These are phyloP conservation scores for Acrocera orbiculus DNA, from an alignment of 2,888 invertebrate genomes.

Conservation along the genomic window DNA sequence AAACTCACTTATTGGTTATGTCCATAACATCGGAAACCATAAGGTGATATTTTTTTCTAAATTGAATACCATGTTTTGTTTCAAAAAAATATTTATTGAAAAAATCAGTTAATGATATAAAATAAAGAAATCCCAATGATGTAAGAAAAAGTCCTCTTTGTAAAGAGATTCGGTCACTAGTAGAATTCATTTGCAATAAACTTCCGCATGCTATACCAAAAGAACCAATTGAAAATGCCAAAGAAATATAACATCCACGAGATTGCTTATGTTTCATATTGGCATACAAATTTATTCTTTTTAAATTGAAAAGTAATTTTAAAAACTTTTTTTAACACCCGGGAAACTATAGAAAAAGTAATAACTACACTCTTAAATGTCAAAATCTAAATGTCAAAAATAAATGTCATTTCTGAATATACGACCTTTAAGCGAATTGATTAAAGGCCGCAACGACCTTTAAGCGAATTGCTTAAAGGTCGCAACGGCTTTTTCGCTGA, in stretches of 20 bases:
- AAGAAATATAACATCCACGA: slow-evolving; percentile 25
- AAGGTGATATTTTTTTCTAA: slow-evolving; percentile 45
- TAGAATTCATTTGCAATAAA: slow-evolving; percentile 26
- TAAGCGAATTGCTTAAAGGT: no score
- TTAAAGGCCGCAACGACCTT: no score
- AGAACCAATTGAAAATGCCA: slow-evolving; percentile 30
- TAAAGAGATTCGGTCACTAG: slow-evolving; percentile 39
- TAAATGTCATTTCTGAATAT: no score
- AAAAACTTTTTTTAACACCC: no score
- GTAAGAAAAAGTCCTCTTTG: slow-evolving; percentile 43
- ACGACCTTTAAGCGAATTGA: no score
- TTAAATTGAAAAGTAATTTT: no score
- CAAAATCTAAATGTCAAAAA: no score
- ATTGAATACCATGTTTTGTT: slow-evolving; percentile 39
- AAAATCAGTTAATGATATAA: slow-evolving; percentile 46
- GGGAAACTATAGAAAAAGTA: no score
- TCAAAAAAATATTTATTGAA: slow-evolving; percentile 42
- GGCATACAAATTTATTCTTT: no score
- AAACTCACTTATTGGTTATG: slow-evolving; percentile 54
- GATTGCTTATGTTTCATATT: no score
- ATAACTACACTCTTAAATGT: no score
- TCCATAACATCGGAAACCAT: slow-evolving; percentile 50
- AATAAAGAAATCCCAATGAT: slow-evolving; percentile 46
- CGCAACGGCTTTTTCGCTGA: no score
- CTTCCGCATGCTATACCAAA: slow-evolving; percentile 29